Percentiles rank a stretch among this genome's conserved stretches.
Evolutionary conservation across 2,113 vertebrate genomes (phyloP).

Genomic region (Pteruthius melanotis): DNA sequence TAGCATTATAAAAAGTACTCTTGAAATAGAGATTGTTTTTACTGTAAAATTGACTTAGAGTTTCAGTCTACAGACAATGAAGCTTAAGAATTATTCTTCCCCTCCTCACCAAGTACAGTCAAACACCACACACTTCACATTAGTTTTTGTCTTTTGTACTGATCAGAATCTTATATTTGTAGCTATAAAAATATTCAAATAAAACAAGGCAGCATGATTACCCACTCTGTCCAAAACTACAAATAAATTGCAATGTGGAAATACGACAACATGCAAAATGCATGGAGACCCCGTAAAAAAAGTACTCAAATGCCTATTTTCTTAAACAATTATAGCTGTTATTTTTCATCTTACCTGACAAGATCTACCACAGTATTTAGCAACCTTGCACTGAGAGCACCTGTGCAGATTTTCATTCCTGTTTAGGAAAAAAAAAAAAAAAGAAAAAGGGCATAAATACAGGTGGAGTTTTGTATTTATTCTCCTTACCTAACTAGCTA

Average conservation of each 20-base stretch:
- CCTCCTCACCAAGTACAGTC: background rate
- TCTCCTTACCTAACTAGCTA: background rate
- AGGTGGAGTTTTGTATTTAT: background rate
- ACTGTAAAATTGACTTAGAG: background rate
- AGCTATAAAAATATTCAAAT: background rate
- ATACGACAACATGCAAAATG: background rate
- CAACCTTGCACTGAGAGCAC: constrained; percentile 90
- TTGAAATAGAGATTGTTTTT: background rate
- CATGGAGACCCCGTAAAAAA: background rate
- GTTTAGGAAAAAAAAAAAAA: background rate
- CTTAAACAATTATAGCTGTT: background rate
- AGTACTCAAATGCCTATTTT: background rate
- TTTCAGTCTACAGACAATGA: background rate
- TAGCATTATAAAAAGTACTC: background rate
- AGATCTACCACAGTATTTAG: constrained; percentile 84
- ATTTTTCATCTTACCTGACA: constrained; percentile 85
- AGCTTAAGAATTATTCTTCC: background rate
- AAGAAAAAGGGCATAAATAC: background rate
- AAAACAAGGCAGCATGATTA: background rate
- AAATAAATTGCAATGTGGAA: background rate
- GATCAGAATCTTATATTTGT: background rate
- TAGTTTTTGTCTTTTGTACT: background rate
- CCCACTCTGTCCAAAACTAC: background rate
- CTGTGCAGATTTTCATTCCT: constrained; percentile 82
- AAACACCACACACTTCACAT: background rate